Base-by-base conservation (phyloP, 1,140 invertebrate species). In the Cyclina sinensis region DNA sequence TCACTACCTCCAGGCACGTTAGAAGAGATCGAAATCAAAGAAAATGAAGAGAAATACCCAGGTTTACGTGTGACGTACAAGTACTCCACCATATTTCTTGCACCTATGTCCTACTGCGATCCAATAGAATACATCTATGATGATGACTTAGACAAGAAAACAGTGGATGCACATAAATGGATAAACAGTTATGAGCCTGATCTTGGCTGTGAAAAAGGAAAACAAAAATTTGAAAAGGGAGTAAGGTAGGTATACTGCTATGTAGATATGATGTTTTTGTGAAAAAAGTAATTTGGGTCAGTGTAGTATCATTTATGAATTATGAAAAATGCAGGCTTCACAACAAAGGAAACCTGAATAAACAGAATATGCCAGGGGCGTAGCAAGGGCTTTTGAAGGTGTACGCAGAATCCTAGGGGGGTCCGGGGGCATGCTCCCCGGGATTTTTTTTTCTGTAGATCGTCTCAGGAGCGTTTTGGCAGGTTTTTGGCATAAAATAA, bases 81-180 rank as follows among this genome's bases (percentile, higher is more conserved):
- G 46, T 93, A 95, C 89, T 96, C 95, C 16, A 95, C 95, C 21
- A 96, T 96, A 54, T 96, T 96, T 74, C 91, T 96, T 39, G 93
- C 95, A 0, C 95, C 95, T 0, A 95, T 95, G 90, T 93, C 94
- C 30, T 94, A 96, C 86, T 96, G 95, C 91, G 95, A 96, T 90
- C 95, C 95, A 11, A 96, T 94, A 82, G 91, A 92, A 18, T 96
- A 96, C 84, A 94, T 95, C 62, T 96, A 95, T 92, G 94, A 96
- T 91, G 95, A 96, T 89, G 93, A 95, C 73, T 89, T 96, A 21
- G 94, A 92, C 11, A 90, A 91, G 78, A 96, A 96, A 88, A 96
- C 95, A 5, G 89, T 96, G 16, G 92, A 95, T 80, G 95, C 95
- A 76, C 95, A 96, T 88, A 37, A 86, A 11, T 96, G 95, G 93